phyloP scores from a whole-genome alignment of 2,888 invertebrate genomes.

The Dione juno region DNA sequence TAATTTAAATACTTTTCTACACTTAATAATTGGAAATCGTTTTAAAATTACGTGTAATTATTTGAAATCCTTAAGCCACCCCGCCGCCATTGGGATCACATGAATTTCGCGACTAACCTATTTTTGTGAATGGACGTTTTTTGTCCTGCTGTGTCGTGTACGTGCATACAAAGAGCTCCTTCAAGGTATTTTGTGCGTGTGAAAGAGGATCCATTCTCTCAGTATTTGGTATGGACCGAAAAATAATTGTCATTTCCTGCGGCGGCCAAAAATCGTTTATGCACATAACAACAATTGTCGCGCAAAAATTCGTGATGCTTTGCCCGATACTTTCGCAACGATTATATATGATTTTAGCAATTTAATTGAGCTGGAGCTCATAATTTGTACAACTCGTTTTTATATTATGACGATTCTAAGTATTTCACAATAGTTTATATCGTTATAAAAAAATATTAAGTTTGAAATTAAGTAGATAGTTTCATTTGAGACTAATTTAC shows the following conservation, averaged over 20 bases:
- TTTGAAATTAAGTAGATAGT: neutral
- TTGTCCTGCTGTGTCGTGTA: constrained; percentile 64
- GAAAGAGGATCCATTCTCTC: constrained; percentile 78
- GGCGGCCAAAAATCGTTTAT: constrained; percentile 62
- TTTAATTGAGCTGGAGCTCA: constrained; percentile 57
- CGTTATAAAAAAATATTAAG: neutral
- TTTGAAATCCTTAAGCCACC: constrained; percentile 34
- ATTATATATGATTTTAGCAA: constrained; percentile 55
- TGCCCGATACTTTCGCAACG: constrained; percentile 57
- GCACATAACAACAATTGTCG: constrained; percentile 51
- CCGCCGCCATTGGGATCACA: constrained; percentile 39
- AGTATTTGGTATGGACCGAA: constrained; percentile 72
- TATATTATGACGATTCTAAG: constrained; percentile 39
- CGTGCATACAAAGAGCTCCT: constrained; percentile 68
- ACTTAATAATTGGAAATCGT: constrained; percentile 28
- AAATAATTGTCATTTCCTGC: constrained; percentile 84
- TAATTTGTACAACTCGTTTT: constrained; percentile 46
- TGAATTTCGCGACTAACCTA: constrained; percentile 76
- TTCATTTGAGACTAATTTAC: too few species aligned
- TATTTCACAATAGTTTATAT: constrained; percentile 11
- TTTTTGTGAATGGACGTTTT: constrained; percentile 82
- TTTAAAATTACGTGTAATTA: constrained; percentile 28
- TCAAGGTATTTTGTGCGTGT: constrained; percentile 80
- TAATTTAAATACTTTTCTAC: constrained; percentile 22
- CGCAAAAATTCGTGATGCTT: constrained; percentile 55